Percentiles rank a stretch among this genome's conserved stretches.
These are phyloP conservation scores for Acronicta alni DNA, from an alignment of 2,888 invertebrate species.

Conservation along the genomic window DNA sequence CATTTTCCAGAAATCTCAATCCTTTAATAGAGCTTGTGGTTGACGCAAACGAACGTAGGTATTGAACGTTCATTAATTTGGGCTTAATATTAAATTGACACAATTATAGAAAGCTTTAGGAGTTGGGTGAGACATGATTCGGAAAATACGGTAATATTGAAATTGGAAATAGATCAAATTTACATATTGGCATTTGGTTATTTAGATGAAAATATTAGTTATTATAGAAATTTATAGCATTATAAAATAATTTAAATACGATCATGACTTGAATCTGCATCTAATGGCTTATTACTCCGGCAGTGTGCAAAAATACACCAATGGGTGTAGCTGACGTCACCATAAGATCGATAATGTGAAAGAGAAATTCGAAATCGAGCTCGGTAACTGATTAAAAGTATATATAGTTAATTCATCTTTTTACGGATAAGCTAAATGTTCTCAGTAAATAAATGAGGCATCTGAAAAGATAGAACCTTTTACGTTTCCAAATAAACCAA, in stretches of 20 bases:
- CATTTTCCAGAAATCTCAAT: constrained; percentile 10
- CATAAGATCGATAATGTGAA: neutral
- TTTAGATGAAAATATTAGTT: too few relatives aligned
- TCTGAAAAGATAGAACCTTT: neutral
- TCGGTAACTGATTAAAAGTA: too few relatives aligned
- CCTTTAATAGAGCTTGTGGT: constrained; percentile 5
- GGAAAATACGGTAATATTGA: neutral
- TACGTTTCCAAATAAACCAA: neutral
- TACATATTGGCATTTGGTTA: too few relatives aligned
- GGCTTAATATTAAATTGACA: constrained; percentile 8
- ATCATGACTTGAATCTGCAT: too few relatives aligned
- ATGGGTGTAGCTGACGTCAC: neutral
- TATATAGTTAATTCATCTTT: neutral
- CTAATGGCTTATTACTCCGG: too few relatives aligned
- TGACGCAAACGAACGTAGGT: constrained; percentile 7
- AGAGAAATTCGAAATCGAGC: neutral
- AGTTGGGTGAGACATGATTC: neutral
- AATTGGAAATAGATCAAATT: neutral
- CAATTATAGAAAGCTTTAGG: neutral
- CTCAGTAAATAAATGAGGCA: neutral
- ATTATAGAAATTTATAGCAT: too few relatives aligned
- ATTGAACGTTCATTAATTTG: constrained; percentile 5
- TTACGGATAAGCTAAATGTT: too few relatives aligned
- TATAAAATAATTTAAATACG: too few relatives aligned
- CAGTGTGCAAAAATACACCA: neutral